Conservation (phyloP, 2,888 invertebrate species). For the Cerceris ruficornis region DNA sequence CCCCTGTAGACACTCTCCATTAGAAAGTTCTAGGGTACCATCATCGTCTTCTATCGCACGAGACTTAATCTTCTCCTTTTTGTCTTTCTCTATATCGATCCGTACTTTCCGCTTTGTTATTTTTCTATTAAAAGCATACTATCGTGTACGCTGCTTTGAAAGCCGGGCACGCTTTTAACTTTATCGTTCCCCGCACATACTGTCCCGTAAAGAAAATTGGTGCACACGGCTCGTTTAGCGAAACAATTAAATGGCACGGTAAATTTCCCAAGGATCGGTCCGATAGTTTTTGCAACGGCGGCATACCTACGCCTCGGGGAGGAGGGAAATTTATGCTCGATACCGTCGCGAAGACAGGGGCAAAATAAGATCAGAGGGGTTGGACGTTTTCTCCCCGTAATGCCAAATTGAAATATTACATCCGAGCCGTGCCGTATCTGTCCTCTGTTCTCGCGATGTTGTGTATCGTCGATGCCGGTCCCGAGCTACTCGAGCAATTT, state of each 20-base stretch:
- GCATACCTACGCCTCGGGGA: constrained; percentile 1
- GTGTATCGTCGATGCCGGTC: background rate
- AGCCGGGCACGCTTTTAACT: background rate
- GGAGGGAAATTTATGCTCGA: constrained; percentile 21
- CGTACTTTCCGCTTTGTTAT: background rate
- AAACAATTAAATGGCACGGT: constrained; percentile 36
- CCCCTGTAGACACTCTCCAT: too few species aligned
- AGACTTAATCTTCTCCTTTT: too few species aligned
- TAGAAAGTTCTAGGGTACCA: too few species aligned
- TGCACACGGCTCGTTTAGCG: constrained; percentile 40
- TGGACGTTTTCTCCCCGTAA: constrained; percentile 19
- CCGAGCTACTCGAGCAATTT: constrained; percentile 53
- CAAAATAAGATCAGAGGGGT: constrained; percentile 20
- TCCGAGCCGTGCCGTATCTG: background rate
- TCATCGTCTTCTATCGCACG: too few species aligned
- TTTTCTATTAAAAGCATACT: background rate
- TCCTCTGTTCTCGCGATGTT: background rate
- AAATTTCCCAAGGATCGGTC: constrained; percentile 24
- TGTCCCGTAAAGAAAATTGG: constrained; percentile 13
- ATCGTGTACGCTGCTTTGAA: background rate
- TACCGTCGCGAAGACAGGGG: constrained; percentile 13
- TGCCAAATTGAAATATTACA: constrained; percentile 49
- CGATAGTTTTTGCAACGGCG: constrained; percentile 22
- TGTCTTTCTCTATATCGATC: too few species aligned
- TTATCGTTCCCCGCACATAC: background rate